Evolutionary conservation across 2,113 vertebrate species (phyloP), one percentile per base, ranked within the genome.

Genomic region (Psephotus haematonotus): DNA sequence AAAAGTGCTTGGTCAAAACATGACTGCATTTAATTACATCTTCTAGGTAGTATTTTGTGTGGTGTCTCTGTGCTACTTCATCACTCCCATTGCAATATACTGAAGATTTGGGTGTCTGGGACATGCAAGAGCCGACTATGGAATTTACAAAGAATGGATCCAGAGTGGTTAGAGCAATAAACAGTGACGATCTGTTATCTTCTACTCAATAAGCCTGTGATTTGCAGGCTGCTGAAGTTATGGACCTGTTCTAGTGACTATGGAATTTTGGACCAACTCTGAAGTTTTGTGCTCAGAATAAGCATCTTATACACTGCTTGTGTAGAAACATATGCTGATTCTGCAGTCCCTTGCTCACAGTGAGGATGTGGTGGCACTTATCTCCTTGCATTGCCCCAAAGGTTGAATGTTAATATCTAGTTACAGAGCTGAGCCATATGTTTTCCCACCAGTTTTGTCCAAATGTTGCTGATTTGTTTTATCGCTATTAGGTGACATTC

Each of bases 381-480:
- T 85, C 88, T 95, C 57, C 57, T 43, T 93, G 74, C 62, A 16
- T 90, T 94, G 92, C 93, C 93, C 83, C 28, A 43, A 84, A 96
- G 77, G 33, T 57, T 84, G 35, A 24, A 31, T 77, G 71, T 62
- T 95, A 79, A 64, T 82, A 86, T 93, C 72, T 81, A 68, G 74
- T 94, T 96, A 64, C 86, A 82, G 82, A 94, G 80, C 41, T 20
- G 43, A 92, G 69, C 88, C 95, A 87, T 90, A 77, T 95, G 93
- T 89, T 94, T 96, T 96, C 92, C 94, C 96, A 95, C 88, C 88
- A 57, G 0, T 93, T 92, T 68, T 0, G 0, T 86, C 88, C 91
- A 96, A 96, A 71, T 96, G 95, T 96, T 97, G 95, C 83, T 85
- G 86, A 89, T 96, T 95, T 86, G 86, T 91, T 93, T 91, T 92